Conservation (phyloP, 64 coral and sea anemone species). For the Stylophora pistillata region DNA sequence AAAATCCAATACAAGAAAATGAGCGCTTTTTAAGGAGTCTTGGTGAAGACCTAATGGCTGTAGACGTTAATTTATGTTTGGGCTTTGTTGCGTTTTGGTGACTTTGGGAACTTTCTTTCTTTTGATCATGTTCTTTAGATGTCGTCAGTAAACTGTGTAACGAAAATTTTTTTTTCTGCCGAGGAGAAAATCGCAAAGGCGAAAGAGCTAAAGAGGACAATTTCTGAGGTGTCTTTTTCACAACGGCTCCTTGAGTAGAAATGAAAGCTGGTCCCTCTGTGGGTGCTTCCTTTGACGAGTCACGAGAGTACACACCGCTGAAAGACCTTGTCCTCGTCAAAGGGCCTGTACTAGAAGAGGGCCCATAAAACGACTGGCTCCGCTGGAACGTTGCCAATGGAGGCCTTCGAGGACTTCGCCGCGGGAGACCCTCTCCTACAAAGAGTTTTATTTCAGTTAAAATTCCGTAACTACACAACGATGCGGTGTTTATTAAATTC, state of each 20-base stretch:
- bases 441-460: background rate
- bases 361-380: constrained; percentile 88
- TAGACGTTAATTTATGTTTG: background rate
- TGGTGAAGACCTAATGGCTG: constrained; percentile 61
- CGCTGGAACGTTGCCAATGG: constrained; percentile 63
- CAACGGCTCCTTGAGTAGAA: background rate
- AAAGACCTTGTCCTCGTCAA: constrained; percentile 68
- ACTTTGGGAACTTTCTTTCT: background rate
- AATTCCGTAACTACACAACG: background rate
- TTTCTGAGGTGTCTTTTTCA: constrained; percentile 36
- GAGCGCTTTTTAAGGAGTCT: constrained; percentile 77
- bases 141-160: constrained; percentile 65
- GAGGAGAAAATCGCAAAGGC: constrained; percentile 74
- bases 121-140: constrained; percentile 34
- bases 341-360: constrained; percentile 49
- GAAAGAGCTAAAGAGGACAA: constrained; percentile 18
- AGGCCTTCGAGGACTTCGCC: constrained; percentile 57
- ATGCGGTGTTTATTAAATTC: background rate
- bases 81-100: constrained; percentile 18
- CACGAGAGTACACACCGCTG: constrained; percentile 13
- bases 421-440: constrained; percentile 58
- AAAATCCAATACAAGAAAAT: constrained; percentile 87
- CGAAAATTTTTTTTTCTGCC: constrained; percentile 67
- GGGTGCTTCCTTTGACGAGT: constrained; percentile 27
- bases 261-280: background rate